A percentile compares a stretch with the other conserved stretches of the same genome.
Evolutionary conservation across 2,113 vertebrate species (phyloP).

Genomic region (Telmatochromis sp.): DNA sequence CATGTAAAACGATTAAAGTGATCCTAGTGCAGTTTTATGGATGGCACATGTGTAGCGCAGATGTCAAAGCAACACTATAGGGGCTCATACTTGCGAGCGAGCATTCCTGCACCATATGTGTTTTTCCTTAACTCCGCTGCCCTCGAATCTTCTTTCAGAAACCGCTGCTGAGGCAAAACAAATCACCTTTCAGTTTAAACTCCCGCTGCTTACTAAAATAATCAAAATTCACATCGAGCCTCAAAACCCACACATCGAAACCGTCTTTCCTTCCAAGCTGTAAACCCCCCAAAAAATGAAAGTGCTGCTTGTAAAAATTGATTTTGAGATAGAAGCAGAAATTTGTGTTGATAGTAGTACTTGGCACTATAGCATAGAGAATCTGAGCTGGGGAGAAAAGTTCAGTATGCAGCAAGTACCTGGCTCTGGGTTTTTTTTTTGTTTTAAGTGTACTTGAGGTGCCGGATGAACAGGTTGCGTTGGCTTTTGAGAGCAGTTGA

Average conservation of each 20-base stretch:
- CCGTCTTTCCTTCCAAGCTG: neutral
- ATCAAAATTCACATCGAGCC: neutral
- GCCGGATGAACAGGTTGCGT: conserved; percentile 14
- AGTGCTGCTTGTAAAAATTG: conserved; percentile 19
- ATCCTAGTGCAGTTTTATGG: conserved; percentile 25
- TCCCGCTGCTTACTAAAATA: neutral
- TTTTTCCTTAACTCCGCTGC: neutral
- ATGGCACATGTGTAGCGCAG: conserved; percentile 44
- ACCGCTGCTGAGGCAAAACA: neutral
- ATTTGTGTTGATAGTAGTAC: neutral
- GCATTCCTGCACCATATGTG: conserved; percentile 47
- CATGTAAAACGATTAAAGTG: conserved; percentile 8
- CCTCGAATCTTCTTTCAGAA: neutral
- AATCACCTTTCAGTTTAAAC: conserved; percentile 1
- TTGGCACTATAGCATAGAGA: neutral
- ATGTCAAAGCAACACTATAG: conserved; percentile 46
- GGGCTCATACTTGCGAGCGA: neutral
- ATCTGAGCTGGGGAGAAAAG: neutral
- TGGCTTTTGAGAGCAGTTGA: conserved; percentile 9
- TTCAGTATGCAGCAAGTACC: neutral
- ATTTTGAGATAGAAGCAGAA: conserved; percentile 19
- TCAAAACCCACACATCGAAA: neutral
- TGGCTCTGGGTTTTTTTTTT: fast-evolving
- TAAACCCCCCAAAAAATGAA: conserved; percentile 1
- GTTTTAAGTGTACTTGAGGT: neutral